Conservation (phyloP, 64 coral and sea anemone species). For the Catalaphyllia jardinei region DNA sequence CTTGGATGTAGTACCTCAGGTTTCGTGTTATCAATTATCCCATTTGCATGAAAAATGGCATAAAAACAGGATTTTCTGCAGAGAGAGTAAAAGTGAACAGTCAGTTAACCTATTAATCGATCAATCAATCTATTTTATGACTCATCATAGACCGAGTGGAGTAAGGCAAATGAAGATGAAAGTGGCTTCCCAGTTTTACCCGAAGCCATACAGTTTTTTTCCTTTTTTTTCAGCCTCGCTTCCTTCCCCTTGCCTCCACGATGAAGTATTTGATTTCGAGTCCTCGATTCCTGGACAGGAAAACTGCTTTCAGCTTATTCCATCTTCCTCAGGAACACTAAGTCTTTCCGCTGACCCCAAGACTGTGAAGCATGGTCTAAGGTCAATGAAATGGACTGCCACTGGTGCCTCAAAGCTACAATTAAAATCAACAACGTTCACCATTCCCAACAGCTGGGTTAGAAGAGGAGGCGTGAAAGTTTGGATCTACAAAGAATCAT, state of each 20-base stretch:
- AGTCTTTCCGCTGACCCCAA: neutral
- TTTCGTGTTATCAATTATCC: no score
- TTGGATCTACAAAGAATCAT: slow-evolving; percentile 31
- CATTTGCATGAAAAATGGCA: no score
- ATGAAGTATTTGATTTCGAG: neutral
- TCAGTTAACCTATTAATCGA: no score
- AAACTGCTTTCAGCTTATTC: neutral
- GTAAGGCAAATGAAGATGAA: no score
- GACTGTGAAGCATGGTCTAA: neutral
- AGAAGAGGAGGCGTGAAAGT: slow-evolving; percentile 34
- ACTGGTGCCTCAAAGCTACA: neutral
- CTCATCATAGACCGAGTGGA: no score
- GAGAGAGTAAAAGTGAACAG: no score
- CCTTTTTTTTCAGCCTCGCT: no score
- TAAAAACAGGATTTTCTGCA: no score
- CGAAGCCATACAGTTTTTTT: neutral
- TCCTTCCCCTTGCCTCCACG: neutral
- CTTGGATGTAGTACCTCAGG: no score
- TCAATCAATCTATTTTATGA: no score
- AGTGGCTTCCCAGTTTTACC: no score
- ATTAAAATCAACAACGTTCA: neutral
- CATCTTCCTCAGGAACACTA: neutral
- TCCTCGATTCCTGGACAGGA: neutral
- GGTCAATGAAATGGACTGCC: neutral
- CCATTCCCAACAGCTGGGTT: neutral